Evolutionary conservation across 2,113 vertebrate genomes (phyloP).

Genomic region (Himantopus leucocephalus): DNA sequence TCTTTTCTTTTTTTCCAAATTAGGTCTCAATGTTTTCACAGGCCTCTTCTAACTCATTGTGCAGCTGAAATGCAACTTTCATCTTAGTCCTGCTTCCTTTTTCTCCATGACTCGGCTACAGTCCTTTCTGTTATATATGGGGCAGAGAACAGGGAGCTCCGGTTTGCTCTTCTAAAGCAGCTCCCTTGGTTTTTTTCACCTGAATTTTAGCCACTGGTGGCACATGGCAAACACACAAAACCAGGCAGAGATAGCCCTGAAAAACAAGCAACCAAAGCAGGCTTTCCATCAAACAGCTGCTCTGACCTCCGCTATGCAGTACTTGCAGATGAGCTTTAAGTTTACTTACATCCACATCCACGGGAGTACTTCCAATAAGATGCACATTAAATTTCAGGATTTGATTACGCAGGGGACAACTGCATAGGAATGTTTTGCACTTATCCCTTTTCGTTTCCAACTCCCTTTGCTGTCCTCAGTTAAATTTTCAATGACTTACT

Average conservation of each 20-base stretch:
- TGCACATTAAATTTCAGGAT: background rate
- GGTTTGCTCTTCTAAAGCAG: background rate
- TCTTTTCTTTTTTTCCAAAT: conserved; percentile 54
- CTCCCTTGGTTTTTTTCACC: fast-evolving
- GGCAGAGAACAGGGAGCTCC: background rate
- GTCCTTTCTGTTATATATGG: fast-evolving
- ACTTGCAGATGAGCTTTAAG: too few relatives aligned
- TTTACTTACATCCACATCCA: background rate
- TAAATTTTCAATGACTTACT: background rate
- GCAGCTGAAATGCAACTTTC: background rate
- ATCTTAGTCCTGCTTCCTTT: background rate
- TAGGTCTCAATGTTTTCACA: background rate
- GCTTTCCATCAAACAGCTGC: background rate
- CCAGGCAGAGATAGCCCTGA: background rate
- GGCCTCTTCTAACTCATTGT: background rate
- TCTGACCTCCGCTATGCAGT: background rate
- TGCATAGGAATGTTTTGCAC: background rate
- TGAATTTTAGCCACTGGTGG: background rate
- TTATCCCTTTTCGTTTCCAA: background rate
- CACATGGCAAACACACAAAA: background rate
- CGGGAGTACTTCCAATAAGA: fast-evolving
- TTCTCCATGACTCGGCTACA: background rate
- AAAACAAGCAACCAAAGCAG: background rate
- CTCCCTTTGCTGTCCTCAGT: background rate
- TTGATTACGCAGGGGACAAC: background rate